Evolutionary conservation across 2,113 vertebrate genomes (phyloP), one percentile per base, ranked within the genome.

Genomic region (Halcyon senegalensis): DNA sequence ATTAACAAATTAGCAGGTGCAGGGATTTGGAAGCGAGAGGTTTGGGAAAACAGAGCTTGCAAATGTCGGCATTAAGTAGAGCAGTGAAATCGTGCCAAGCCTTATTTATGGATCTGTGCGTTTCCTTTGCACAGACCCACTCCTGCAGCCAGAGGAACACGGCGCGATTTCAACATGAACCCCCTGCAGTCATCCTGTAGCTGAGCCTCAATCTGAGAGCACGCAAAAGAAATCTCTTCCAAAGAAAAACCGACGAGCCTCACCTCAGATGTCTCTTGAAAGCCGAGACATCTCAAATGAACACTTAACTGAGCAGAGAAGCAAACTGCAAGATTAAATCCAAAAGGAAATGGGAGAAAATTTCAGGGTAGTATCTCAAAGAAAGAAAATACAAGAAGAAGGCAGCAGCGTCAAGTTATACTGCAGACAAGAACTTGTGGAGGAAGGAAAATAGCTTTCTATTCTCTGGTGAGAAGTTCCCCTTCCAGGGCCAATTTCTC

Each of bases 1-100:
- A 97, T 97, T 95, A 98, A 94, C 72, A 96, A 97, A 96, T 96
- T 97, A 98, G 78, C 95, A 98, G 94, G 92, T 96, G 92, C 89
- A 91, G 89, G 87, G 75, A 92, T 97, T 84, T 95, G 69, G 84
- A 97, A 97, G 93, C 37, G 72, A 93, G 95, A 90, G 94, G 39
- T 76, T 94, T 93, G 79, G 73, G 90, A 89, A 93, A 96, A 97
- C 17, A 69, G 84, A 89, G 70, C 94, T 96, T 95, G 83, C 90
- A 93, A 96, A 91, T 79, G 87, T 92, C 73, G 48, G 74, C 94
- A 66, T 97, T 95, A 93, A 92, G 89, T 21, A 59, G 63, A 94
- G 84, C 88, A 85, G 88, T 83, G 69, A 96, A 97, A 84, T 37
- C 8, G 14, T 96, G 91, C 78, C 78, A 95, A 96, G 85, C 80